Conservation (phyloP, 2,888 invertebrate species). For the Tetranychus truncatus region DNA sequence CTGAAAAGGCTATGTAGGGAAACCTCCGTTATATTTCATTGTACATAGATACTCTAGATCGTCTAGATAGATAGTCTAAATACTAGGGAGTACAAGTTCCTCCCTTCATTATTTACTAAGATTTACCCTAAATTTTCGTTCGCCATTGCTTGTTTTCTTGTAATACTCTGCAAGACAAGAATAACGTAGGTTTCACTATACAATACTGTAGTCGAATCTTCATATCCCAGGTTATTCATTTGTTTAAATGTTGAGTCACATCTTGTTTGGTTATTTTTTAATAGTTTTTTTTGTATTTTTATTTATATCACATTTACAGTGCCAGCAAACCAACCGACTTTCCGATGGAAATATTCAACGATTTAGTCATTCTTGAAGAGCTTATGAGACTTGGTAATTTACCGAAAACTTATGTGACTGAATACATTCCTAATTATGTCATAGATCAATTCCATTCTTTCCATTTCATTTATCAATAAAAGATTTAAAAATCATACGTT, state of each 20-base stretch:
- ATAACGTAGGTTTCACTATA: no score
- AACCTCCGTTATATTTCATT: no score
- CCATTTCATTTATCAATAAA: background rate
- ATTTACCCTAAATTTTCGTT: no score
- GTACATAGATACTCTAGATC: no score
- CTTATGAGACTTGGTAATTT: slow-evolving; percentile 14
- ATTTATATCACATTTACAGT: background rate
- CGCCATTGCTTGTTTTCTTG: no score
- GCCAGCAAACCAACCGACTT: slow-evolving; percentile 13
- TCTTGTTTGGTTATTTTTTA: background rate
- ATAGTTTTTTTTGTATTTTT: background rate
- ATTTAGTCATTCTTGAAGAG: slow-evolving; percentile 16
- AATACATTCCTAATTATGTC: slow-evolving; percentile 19
- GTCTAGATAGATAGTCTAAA: no score
- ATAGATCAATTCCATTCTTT: slow-evolving; percentile 20
- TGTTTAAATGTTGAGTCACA: background rate
- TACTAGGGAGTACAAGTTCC: no score
- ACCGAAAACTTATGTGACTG: slow-evolving; percentile 10
- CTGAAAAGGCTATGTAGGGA: no score
- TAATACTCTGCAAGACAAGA: no score
- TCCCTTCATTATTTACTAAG: no score
- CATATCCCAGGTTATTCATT: background rate
- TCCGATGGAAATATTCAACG: slow-evolving; percentile 16
- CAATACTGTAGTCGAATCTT: background rate
- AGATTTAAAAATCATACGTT: no score